Conservation (phyloP, 2,113 vertebrate species). For the Nerophis lumbriciformis region DNA sequence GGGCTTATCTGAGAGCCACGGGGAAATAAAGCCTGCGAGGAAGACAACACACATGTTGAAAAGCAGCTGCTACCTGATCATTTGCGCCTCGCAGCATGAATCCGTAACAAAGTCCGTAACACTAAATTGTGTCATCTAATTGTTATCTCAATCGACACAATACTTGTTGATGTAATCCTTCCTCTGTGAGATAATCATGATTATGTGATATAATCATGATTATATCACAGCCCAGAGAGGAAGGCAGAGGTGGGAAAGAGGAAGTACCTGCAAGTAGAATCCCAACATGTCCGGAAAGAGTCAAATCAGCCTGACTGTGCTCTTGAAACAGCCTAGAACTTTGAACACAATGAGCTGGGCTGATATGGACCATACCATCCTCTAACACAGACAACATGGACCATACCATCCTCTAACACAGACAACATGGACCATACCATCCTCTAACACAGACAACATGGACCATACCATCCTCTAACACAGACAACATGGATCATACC, state of each 20-base stretch:
- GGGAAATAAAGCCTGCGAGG: not conserved
- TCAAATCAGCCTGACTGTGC: constrained; percentile 22
- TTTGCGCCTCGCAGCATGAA: too few relatives aligned
- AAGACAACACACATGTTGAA: not conserved
- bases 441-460: too few relatives aligned
- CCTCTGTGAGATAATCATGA: not conserved
- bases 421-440: not conserved
- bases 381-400: constrained; percentile 67
- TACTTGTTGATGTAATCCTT: constrained; percentile 19
- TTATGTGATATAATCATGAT: not conserved
- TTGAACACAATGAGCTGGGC: constrained; percentile 59
- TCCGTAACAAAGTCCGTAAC: not conserved
- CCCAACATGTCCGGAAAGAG: constrained; percentile 33
- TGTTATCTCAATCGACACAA: not conserved
- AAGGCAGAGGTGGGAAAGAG: not conserved
- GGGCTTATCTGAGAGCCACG: constrained; percentile 53
- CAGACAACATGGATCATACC: too few relatives aligned
- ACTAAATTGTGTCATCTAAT: not conserved
- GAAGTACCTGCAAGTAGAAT: constrained; percentile 40
- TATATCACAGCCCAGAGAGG: constrained; percentile 12
- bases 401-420: constrained; percentile 48
- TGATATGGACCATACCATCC: constrained; percentile 38
- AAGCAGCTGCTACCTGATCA: not conserved
- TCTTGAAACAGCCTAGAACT: constrained; percentile 33
- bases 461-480: too few relatives aligned